Conservation (phyloP, 2,888 invertebrate species). For the Isotomurus palustris region DNA sequence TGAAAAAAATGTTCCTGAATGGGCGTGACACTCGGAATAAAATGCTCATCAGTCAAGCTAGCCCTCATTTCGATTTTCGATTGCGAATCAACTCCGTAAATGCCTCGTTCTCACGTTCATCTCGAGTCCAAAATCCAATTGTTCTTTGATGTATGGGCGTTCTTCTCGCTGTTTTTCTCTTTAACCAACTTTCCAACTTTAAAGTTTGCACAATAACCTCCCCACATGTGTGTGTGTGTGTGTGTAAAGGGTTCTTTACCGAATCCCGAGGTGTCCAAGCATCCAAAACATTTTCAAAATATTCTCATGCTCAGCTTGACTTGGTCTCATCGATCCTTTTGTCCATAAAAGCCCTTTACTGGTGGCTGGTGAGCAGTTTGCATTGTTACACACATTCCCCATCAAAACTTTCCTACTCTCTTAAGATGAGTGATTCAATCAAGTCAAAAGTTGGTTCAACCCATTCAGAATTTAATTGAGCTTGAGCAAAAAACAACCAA, state of each 20-base stretch:
- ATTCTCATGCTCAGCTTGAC: background rate
- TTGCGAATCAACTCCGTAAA: constrained; percentile 7
- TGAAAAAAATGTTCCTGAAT: constrained; percentile 1
- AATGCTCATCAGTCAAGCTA: constrained; percentile 15
- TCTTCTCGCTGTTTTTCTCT: background rate
- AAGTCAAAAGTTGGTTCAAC: too few relatives aligned
- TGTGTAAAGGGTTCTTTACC: too few relatives aligned
- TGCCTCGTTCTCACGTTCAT: constrained; percentile 11
- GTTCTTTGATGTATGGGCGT: background rate
- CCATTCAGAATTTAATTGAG: too few relatives aligned
- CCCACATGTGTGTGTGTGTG: background rate
- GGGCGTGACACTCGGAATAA: constrained; percentile 11
- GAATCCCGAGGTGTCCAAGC: constrained; percentile 10
- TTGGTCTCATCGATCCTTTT: too few relatives aligned
- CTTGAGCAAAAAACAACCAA: background rate
- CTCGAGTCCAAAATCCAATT: background rate
- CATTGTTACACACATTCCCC: too few relatives aligned
- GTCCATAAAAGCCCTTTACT: too few relatives aligned
- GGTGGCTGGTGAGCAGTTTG: too few relatives aligned
- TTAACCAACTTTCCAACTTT: background rate
- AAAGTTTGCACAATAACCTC: background rate
- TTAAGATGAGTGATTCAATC: too few relatives aligned
- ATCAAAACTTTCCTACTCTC: too few relatives aligned
- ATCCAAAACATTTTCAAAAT: constrained; percentile 1
- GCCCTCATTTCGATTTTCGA: background rate